Evolutionary conservation across 2,797 vertebrate species (phyloP), one percentile per base, ranked within the genome.

Genomic region (Falco columbarius): DNA sequence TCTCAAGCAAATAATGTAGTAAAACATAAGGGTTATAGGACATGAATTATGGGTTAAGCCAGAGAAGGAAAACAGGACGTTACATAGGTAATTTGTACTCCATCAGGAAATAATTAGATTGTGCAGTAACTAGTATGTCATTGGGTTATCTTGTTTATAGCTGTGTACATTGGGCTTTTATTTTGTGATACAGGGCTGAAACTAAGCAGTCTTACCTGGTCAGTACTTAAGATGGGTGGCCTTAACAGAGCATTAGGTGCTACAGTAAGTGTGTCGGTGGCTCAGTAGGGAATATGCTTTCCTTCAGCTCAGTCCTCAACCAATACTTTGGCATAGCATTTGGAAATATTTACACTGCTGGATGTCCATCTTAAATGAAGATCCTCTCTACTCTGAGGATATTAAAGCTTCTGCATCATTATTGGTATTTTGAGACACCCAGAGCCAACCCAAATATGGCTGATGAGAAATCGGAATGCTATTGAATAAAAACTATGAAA

Each of bases 341-440:
- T 93, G 85, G 66, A 93, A 96, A 95, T 81, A 83, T 12, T 86
- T 77, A 71, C 14, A 72, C 88, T 91, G 70, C 74, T 96, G 9
- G 2, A 83, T 95, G 72, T 93, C 71, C 92, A 87, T 95, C 90
- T 81, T 79, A 94, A 95, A 71, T 65, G 26, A 92, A 94, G 91
- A 89, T 97, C 92, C 90, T 95, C 97, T 97, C 96, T 95, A 44
- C 89, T 96, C 94, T 92, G 92, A 97, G 92, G 92, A 96, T 97
- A 96, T 97, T 97, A 97, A 97, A 97, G 96, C 92, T 93, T 96
- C 56, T 95, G 15, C 30, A 49, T 86, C 58, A 32, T 24, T 55
- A 2, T 7, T 59, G 51, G 10, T 66, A 46, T 46, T 88, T 63
- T 71, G 74, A 70, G 73, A 77, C n/a, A 63, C 79, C n/a, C 42